phyloP scores from a whole-genome alignment of 2,888 invertebrate species.

The Camponotus fellah region DNA sequence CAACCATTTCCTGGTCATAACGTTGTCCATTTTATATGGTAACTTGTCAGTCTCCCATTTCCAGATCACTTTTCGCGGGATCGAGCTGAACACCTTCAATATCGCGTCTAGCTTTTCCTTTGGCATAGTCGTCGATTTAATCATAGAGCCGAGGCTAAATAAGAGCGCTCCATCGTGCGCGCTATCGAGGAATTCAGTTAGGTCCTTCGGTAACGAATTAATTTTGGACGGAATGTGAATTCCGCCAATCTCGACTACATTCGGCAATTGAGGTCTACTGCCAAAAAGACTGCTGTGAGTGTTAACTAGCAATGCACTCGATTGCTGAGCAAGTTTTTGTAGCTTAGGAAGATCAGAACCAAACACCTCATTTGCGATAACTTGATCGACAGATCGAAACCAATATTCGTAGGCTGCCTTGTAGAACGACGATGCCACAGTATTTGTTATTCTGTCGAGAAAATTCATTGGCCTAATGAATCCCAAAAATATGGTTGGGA shows the following conservation, averaged over 20 bases:
- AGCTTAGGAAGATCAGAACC: conserved; percentile 87
- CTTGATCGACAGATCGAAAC: conserved; percentile 84
- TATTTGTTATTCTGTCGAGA: conserved; percentile 86
- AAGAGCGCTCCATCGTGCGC: conserved; percentile 90
- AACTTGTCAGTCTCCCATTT: conserved; percentile 88
- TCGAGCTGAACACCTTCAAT: conserved; percentile 88
- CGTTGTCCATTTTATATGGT: conserved; percentile 88
- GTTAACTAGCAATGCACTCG: conserved; percentile 88
- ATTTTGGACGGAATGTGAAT: conserved; percentile 78
- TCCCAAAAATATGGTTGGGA: conserved; percentile 87
- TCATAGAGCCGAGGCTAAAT: conserved; percentile 93
- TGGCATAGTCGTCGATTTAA: conserved; percentile 89
- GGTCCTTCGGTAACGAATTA: conserved; percentile 87
- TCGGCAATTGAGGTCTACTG: conserved; percentile 87
- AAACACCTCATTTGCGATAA: conserved; percentile 85
- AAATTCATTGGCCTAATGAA: conserved; percentile 86
- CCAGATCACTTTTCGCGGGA: conserved; percentile 92
- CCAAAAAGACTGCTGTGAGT: conserved; percentile 89
- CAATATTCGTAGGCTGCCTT: conserved; percentile 81
- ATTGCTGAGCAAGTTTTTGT: conserved; percentile 87
- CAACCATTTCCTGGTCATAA: conserved; percentile 89
- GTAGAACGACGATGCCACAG: conserved; percentile 78
- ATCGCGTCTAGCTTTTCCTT: conserved; percentile 88
- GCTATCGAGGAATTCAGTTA: conserved; percentile 89
- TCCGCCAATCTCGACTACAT: conserved; percentile 87